These are phyloP conservation scores for Mus minutoides DNA, from an alignment of 2,797 vertebrate genomes.

Conservation along the genomic window DNA sequence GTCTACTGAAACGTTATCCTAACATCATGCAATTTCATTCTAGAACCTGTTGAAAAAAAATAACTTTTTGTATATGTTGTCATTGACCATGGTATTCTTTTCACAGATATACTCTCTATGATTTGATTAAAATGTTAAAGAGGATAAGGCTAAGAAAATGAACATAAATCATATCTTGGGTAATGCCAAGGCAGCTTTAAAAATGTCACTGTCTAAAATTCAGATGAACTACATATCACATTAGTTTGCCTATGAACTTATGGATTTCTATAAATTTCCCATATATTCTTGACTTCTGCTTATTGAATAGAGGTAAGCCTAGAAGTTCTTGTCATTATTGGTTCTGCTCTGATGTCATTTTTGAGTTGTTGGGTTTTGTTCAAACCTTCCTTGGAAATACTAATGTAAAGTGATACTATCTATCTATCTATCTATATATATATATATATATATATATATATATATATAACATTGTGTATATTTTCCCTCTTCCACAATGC, in stretches of 20 bases:
- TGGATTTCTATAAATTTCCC: background rate
- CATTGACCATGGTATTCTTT: background rate
- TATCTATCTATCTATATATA: too few species aligned
- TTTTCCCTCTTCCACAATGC: background rate
- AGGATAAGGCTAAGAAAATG: background rate
- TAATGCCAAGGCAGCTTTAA: background rate
- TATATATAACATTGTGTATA: background rate
- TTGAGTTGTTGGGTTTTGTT: background rate
- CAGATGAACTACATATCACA: background rate
- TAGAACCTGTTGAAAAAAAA: background rate
- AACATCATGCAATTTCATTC: background rate
- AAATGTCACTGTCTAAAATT: background rate
- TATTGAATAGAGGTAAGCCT: background rate
- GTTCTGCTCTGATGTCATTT: too few species aligned
- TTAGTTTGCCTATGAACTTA: background rate
- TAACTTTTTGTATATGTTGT: background rate
- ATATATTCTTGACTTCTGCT: background rate
- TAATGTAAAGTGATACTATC: background rate
- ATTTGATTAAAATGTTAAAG: background rate
- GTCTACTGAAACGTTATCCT: background rate
- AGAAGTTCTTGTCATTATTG: accelerated
- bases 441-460: too few species aligned
- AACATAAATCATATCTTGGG: background rate
- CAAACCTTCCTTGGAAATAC: background rate
- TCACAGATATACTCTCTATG: background rate